These are phyloP conservation scores for Kuschelorhynchus macadamiae DNA, from an alignment of 2,888 invertebrate genomes.

Conservation along the genomic window DNA sequence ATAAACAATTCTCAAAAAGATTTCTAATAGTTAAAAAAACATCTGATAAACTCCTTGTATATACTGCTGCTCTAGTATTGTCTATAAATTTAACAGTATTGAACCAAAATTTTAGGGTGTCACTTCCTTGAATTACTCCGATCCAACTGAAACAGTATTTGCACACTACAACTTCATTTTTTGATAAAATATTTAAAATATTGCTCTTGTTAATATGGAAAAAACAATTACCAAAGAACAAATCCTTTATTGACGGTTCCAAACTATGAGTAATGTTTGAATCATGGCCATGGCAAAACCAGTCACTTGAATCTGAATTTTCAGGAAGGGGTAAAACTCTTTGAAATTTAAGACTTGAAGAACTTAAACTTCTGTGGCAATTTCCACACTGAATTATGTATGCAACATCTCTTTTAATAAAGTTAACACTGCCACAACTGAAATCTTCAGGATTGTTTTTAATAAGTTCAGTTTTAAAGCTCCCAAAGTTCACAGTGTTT, in stretches of 20 bases:
- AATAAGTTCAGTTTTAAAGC: slow-evolving; percentile 62
- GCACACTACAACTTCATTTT: slow-evolving; percentile 73
- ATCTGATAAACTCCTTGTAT: slow-evolving; percentile 67
- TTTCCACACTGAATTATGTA: slow-evolving; percentile 70
- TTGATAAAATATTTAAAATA: slow-evolving; percentile 64
- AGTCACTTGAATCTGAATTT: slow-evolving; percentile 75
- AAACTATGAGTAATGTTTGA: slow-evolving; percentile 58
- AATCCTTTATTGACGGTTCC: slow-evolving; percentile 71
- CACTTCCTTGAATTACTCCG: slow-evolving; percentile 69
- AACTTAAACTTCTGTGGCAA: slow-evolving; percentile 60
- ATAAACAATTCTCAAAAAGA: slow-evolving; percentile 71
- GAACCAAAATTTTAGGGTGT: slow-evolving; percentile 72
- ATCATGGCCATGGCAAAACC: slow-evolving; percentile 75
- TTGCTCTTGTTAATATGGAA: slow-evolving; percentile 66
- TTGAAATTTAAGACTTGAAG: slow-evolving; percentile 67
- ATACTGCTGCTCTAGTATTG: slow-evolving; percentile 56
- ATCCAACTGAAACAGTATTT: slow-evolving; percentile 74
- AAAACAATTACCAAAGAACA: slow-evolving; percentile 73
- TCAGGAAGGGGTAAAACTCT: slow-evolving; percentile 76
- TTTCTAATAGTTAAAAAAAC: slow-evolving; percentile 72
- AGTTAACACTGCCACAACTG: slow-evolving; percentile 52
- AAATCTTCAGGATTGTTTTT: slow-evolving; percentile 45
- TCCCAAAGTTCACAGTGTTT: slow-evolving; percentile 55
- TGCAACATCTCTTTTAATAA: slow-evolving; percentile 68
- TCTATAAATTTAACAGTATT: slow-evolving; percentile 70